Evolutionary conservation across 2,113 vertebrate species (phyloP), one percentile per base, ranked within the genome.

Genomic region (Salvelinus namaycush): DNA sequence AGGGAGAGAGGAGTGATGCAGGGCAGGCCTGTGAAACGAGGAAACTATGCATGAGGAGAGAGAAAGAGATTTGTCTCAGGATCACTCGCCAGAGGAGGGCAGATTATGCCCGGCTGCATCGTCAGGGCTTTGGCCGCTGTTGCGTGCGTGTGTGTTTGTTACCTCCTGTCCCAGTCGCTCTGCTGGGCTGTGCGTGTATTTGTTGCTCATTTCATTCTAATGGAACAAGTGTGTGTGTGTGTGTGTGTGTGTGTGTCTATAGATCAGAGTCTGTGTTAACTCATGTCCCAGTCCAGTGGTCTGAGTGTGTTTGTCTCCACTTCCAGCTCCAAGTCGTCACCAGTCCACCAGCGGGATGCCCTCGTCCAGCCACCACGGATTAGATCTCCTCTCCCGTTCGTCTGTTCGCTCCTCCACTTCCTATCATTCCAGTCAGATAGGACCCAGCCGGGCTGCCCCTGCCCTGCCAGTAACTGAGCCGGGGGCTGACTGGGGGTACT

Each of bases 371-470:
- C 34, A 29, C 49, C 39, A 27, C 73, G 20, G 48, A 4, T 4
- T 24, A 39, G 26, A 49, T 79, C 83, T 78, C 31, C 64, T 62
- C 8, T 62, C 59, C 18, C n/a, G n/a, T 75, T 69, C 1, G 29
- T 54, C 51, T 54, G 4, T 18, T 54, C 13, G 51, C 14, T 54
- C 51, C 51, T 54, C 24, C 44, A 69, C 26, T 78, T 89, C 85
- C 81, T 84, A 69, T 89, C 88, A 82, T 90, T 87, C 80, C 84
- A 86, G 87, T 89, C 83, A 83, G 84, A 79, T 90, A 89, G 87
- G 86, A 92, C 76, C 86, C 79, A 83, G 89, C 81, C 81, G 86
- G 88, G 79, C 81, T n/a, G 82, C 81, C 70, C 79, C 74, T 84
- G 76, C 44, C 68, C 72, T 24, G 65, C n/a, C 62, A 81, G 81